Evolutionary conservation across 2,888 invertebrate species (phyloP).

Genomic region (Heliconius erato): DNA sequence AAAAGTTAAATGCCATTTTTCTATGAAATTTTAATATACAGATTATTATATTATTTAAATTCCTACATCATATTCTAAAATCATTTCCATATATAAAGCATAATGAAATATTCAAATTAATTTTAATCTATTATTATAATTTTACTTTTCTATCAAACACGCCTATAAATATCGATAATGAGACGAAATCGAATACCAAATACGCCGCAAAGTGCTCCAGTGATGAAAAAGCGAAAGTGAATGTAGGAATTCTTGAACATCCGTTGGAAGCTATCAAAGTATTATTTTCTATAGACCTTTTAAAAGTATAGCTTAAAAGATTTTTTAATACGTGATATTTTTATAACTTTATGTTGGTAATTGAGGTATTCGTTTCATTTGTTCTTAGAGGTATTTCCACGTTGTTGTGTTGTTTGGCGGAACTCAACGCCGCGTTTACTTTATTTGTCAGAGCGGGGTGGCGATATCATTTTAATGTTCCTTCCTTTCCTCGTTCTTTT

Average conservation of each 20-base stretch:
- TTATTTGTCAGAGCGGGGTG: too few species aligned
- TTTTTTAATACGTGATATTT: neutral
- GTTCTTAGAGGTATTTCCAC: neutral
- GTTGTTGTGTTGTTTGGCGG: neutral
- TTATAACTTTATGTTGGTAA: neutral
- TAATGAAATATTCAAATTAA: neutral
- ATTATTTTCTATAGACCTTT: constrained; percentile 4
- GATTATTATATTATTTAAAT: neutral
- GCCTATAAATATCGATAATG: constrained; percentile 15
- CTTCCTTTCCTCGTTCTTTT: too few species aligned
- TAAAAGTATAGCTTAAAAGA: neutral
- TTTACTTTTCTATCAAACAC: neutral
- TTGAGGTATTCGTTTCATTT: neutral
- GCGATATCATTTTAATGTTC: too few species aligned
- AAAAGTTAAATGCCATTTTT: too few species aligned
- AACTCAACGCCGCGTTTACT: too few species aligned
- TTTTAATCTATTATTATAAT: neutral
- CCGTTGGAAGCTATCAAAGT: constrained; percentile 29
- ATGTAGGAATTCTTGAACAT: constrained; percentile 36
- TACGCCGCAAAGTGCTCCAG: constrained; percentile 14
- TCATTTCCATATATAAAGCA: neutral
- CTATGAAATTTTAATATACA: too few species aligned
- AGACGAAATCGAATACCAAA: constrained; percentile 31
- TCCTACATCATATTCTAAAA: neutral
- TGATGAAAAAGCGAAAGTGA: constrained; percentile 44